Evolutionary conservation across 2,888 invertebrate species (phyloP), one percentile per base, ranked within the genome.

Genomic region (Taenaris catops): DNA sequence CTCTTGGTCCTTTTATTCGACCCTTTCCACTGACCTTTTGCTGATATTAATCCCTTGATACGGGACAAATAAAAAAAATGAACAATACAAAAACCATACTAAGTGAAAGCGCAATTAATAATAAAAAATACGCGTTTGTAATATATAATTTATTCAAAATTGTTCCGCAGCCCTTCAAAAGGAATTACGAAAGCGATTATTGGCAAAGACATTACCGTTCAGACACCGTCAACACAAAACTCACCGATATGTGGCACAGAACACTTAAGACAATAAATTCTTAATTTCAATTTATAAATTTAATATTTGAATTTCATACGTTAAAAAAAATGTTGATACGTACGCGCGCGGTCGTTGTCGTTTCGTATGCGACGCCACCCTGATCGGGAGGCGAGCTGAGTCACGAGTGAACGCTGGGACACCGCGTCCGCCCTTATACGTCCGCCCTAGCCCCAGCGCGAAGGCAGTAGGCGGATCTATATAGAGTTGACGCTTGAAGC

Each of bases 291-390:
- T n/a, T 32, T 16, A 6, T 11, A 31, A 32, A 18, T 19, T 5
- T 6, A 7, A 7, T 7, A n/a, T 19, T 19, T 19, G 7, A 2
- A 19, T n/a, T 10, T 31, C 7, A 14, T 16, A 31, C 31, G 8
- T 23, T n/a, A n/a, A n/a, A 42, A 39, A 25, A 31, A 34, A 20
- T 52, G 8, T 8, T 20, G 10, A 73, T 80, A 83, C 80, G 58
- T 81, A 81, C 80, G 75, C 79, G 72, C 78, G 80, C 78, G 78
- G 67, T 76, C 52, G 62, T 58, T 38, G 49, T 51, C 55, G 58
- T 54, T 51, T 49, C 58, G 50, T 45, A 43, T 49, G 49, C 48
- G 50, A 51, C 57, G 72, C 67, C 62, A 63, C 54, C 76, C 79
- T 80, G 73, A 45, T 62, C 70, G 74, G 76, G 75, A 56, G 74